Evolutionary conservation across 2,888 invertebrate species (phyloP).

Genomic region (Lomographa bimaculata): DNA sequence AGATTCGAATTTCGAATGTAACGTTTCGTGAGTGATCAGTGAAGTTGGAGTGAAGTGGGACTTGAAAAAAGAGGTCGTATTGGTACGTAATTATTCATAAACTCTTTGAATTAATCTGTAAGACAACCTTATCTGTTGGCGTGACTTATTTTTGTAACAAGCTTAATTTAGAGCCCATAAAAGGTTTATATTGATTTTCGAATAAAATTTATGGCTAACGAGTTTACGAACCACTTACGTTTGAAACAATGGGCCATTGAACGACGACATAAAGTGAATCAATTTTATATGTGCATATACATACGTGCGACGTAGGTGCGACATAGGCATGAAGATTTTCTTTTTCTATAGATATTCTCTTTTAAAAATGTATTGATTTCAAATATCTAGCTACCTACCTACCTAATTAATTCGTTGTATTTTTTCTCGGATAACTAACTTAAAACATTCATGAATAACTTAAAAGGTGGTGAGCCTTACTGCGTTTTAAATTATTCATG

Average conservation of each 20-base stretch:
- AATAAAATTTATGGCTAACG: conserved; percentile 41
- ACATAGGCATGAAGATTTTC: too few relatives aligned
- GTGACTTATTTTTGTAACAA: conserved; percentile 10
- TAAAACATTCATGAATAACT: too few relatives aligned
- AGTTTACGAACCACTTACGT: conserved; percentile 45
- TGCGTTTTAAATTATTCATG: too few relatives aligned
- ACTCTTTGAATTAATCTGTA: too few relatives aligned
- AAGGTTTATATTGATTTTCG: conserved; percentile 39
- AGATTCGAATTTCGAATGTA: conserved; percentile 13
- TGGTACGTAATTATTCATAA: conserved; percentile 6
- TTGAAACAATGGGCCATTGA: conserved; percentile 48
- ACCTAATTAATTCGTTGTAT: too few relatives aligned
- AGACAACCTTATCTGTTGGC: not conserved
- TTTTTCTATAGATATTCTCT: too few relatives aligned
- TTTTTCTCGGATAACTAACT: too few relatives aligned
- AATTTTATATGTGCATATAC: conserved; percentile 32
- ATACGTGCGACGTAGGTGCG: too few relatives aligned
- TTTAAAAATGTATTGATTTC: too few relatives aligned
- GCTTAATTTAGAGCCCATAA: conserved; percentile 24
- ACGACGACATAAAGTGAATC: conserved; percentile 36
- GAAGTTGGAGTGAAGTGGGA: conserved; percentile 17
- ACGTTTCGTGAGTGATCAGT: conserved; percentile 29
- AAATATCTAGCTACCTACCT: too few relatives aligned
- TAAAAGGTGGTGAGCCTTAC: too few relatives aligned
- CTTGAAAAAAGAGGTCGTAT: conserved; percentile 9